These are phyloP conservation scores for Diabrotica balteata DNA, from an alignment of 2,888 invertebrate genomes.

Conservation along the genomic window DNA sequence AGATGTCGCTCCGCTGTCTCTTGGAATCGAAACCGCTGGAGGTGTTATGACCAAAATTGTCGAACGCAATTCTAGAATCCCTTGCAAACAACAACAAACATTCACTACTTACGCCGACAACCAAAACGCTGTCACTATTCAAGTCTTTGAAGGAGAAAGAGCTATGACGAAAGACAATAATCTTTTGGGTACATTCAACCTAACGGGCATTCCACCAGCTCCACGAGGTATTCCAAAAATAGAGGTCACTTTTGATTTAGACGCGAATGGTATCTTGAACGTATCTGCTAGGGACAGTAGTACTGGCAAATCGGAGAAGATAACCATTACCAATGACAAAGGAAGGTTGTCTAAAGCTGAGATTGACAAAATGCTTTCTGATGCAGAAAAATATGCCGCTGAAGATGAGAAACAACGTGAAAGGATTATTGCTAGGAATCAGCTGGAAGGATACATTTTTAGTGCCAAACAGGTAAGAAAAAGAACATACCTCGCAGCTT, in stretches of 20 bases:
- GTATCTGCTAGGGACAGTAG: conserved; percentile 80
- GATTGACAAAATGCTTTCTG: conserved; percentile 83
- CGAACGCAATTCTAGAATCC: conserved; percentile 82
- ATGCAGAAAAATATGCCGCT: conserved; percentile 79
- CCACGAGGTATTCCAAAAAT: conserved; percentile 82
- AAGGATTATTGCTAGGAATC: conserved; percentile 75
- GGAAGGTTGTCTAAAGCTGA: conserved; percentile 85
- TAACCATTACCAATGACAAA: conserved; percentile 88
- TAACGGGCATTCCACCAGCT: conserved; percentile 84
- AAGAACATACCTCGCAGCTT: too few species aligned
- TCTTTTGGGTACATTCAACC: conserved; percentile 79
- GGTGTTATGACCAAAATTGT: conserved; percentile 88
- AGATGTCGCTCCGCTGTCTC: conserved; percentile 79
- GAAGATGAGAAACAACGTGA: conserved; percentile 78
- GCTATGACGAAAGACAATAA: conserved; percentile 93
- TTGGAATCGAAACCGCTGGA: conserved; percentile 85
- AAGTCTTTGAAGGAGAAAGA: conserved; percentile 86
- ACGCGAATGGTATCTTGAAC: conserved; percentile 88
- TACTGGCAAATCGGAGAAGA: conserved; percentile 80
- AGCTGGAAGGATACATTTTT: conserved; percentile 79
- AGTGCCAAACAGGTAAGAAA: conserved; percentile 67
- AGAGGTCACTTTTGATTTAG: conserved; percentile 84
- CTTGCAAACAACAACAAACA: conserved; percentile 77
- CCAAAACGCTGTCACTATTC: conserved; percentile 87
- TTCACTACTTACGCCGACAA: conserved; percentile 94